Percentiles rank a stretch among this genome's conserved stretches.
phyloP scores from a whole-genome alignment of 2,113 vertebrate genomes.

The Dolichallabes microphthalmus region DNA sequence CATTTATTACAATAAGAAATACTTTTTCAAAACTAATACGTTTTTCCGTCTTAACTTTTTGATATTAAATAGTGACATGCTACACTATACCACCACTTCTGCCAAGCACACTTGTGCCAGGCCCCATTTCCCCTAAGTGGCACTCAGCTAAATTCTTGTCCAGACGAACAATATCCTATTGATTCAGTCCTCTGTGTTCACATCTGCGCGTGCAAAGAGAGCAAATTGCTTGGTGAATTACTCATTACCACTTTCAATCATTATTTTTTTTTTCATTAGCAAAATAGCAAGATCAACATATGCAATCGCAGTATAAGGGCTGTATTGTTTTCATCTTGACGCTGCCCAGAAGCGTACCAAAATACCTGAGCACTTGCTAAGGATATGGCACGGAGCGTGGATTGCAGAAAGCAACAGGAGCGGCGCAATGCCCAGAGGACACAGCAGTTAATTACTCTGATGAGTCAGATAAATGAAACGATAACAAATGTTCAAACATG shows the following conservation, averaged over 20 bases:
- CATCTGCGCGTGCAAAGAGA: constrained; percentile 10
- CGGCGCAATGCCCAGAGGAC: not conserved
- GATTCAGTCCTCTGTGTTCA: not conserved
- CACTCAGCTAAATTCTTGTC: constrained; percentile 16
- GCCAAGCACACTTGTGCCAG: not conserved
- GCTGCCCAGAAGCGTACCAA: constrained; percentile 27
- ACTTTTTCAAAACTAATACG: not conserved
- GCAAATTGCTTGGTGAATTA: constrained; percentile 57
- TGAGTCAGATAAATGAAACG: not conserved
- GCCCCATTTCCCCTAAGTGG: not conserved
- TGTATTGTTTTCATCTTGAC: constrained; percentile 29
- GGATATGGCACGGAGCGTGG: not conserved
- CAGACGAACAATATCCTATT: constrained; percentile 30
- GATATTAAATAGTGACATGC: not conserved
- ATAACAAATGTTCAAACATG: constrained; percentile 11
- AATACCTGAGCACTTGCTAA: constrained; percentile 34
- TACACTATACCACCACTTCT: not conserved
- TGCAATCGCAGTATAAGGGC: constrained; percentile 3
- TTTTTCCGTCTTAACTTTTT: not conserved
- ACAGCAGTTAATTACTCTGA: not conserved
- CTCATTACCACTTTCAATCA: constrained; percentile 47
- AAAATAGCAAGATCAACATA: not conserved
- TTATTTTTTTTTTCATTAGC: not conserved
- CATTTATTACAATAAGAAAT: not conserved
- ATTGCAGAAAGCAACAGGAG: not conserved